Conservation (phyloP, 2,888 invertebrate species). For the Crossocerus cetratus region DNA sequence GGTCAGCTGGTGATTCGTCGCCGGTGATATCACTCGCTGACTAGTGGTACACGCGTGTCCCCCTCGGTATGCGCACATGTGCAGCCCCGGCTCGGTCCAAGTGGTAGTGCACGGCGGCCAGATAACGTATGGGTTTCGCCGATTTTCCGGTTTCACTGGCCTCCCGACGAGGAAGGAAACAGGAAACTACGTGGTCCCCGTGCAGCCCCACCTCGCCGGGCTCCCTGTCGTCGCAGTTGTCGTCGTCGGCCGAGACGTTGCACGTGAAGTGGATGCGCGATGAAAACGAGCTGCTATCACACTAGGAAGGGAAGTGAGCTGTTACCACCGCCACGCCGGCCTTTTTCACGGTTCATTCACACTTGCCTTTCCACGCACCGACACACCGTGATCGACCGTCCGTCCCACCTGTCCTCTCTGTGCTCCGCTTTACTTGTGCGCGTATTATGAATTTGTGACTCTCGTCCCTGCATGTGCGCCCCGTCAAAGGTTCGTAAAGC, state of each 20-base stretch:
- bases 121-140: slow-evolving; percentile 54
- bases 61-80: neutral
- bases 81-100: neutral
- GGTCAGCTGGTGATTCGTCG: slow-evolving; percentile 8
- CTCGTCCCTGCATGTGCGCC: too few relatives aligned
- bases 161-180: slow-evolving; percentile 54
- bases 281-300: slow-evolving; percentile 59
- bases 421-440: too few relatives aligned
- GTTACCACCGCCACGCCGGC: slow-evolving; percentile 46
- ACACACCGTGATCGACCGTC: neutral
- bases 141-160: slow-evolving; percentile 63
- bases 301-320: slow-evolving; percentile 46
- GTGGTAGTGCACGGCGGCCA: neutral
- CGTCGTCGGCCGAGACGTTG: slow-evolving; percentile 47
- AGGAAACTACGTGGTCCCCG: slow-evolving; percentile 41
- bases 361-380: slow-evolving; percentile 35
- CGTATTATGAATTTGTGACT: too few relatives aligned
- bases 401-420: too few relatives aligned
- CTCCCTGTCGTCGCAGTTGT: too few relatives aligned
- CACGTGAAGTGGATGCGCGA: slow-evolving; percentile 58
- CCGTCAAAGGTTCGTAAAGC: too few relatives aligned
- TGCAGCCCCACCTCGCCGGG: too few relatives aligned
- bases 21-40: too few relatives aligned
- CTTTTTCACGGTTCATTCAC: slow-evolving; percentile 48
- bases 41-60: neutral